These are phyloP conservation scores for Mallotus villosus DNA, from an alignment of 2,797 vertebrate genomes.

Conservation along the genomic window DNA sequence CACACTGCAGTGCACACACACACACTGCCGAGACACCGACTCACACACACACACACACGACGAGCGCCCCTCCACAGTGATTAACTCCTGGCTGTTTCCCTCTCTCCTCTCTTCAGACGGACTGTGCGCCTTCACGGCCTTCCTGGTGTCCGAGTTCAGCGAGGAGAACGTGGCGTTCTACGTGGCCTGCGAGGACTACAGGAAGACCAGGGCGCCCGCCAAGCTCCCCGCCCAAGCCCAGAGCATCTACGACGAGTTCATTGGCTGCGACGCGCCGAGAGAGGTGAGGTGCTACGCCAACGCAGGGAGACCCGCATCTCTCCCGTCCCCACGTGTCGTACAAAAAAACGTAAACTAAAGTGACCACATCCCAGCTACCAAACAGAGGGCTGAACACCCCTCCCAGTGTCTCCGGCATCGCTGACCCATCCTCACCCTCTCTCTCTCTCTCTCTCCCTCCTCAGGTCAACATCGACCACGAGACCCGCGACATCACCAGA, in stretches of 20 bases:
- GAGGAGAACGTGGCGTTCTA: slow-evolving; percentile 98
- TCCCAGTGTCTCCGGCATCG: neutral
- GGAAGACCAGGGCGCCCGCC: slow-evolving; percentile 80
- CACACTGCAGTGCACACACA: neutral
- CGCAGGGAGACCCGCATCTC: no score
- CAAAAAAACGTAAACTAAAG: no score
- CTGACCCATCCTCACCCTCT: slow-evolving; percentile 17
- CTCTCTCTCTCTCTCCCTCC: slow-evolving; percentile 2
- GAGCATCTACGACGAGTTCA: slow-evolving; percentile 93
- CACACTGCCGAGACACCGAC: neutral
- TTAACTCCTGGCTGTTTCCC: slow-evolving; percentile 10
- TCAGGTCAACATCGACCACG: slow-evolving; percentile 80
- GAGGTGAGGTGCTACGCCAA: slow-evolving; percentile 77
- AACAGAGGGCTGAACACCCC: no score
- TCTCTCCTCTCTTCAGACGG: slow-evolving; percentile 77
- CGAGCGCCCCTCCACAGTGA: neutral
- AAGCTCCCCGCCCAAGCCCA: slow-evolving; percentile 85
- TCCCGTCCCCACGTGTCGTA: no score
- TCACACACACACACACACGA: neutral
- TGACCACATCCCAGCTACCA: no score
- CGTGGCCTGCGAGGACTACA: slow-evolving; percentile 94
- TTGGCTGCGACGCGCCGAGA: slow-evolving; percentile 88
- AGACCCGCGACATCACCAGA: slow-evolving; percentile 78
- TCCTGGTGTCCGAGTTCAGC: slow-evolving; percentile 93
- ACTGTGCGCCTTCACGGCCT: slow-evolving; percentile 89